Percentiles rank a stretch among this genome's conserved stretches.
These are phyloP conservation scores for Antedon mediterranea DNA, from an alignment of 53 echinoderm and acorn worm genomes.

Conservation along the genomic window DNA sequence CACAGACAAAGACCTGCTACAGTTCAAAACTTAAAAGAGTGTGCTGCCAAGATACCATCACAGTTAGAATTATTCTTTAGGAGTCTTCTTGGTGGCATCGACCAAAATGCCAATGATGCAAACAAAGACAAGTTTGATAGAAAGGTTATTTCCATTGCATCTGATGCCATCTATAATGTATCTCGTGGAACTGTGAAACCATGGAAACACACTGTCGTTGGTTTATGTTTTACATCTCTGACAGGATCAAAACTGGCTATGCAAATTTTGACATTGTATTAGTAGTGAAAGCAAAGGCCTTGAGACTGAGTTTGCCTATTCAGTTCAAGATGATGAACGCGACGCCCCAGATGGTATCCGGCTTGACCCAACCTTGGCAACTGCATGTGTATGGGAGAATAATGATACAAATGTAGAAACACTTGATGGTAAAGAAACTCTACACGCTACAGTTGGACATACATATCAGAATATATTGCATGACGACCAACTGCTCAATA, in stretches of 20 bases:
- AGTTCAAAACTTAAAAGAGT: slow-evolving; percentile 35
- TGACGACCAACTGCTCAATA: no score
- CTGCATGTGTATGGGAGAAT: no score
- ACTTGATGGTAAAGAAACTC: no score
- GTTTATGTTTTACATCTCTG: slow-evolving; percentile 37
- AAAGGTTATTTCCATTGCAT: slow-evolving; percentile 43
- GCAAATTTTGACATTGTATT: slow-evolving; percentile 33
- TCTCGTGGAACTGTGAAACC: slow-evolving; percentile 37
- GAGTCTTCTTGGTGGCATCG: slow-evolving; percentile 15
- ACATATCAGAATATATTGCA: no score
- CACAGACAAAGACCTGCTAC: slow-evolving; percentile 31
- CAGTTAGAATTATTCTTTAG: slow-evolving; percentile 39
- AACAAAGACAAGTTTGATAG: slow-evolving; percentile 22
- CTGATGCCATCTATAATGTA: slow-evolving; percentile 43
- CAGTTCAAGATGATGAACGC: slow-evolving; percentile 5
- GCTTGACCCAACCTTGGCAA: slow-evolving; percentile 24
- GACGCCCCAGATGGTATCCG: slow-evolving; percentile 33
- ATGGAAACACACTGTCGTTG: slow-evolving; percentile 47
- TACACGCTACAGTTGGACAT: no score
- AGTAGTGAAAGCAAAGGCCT: slow-evolving; percentile 27
- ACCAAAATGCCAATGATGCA: background rate
- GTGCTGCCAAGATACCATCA: slow-evolving; percentile 30
- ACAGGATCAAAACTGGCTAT: slow-evolving; percentile 39
- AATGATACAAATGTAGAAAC: no score
- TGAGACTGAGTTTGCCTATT: slow-evolving; percentile 50